A percentile compares a stretch with the other conserved stretches of the same genome.
phyloP scores from a whole-genome alignment of 1,140 invertebrate species.

The Macrobrachium nipponense region DNA sequence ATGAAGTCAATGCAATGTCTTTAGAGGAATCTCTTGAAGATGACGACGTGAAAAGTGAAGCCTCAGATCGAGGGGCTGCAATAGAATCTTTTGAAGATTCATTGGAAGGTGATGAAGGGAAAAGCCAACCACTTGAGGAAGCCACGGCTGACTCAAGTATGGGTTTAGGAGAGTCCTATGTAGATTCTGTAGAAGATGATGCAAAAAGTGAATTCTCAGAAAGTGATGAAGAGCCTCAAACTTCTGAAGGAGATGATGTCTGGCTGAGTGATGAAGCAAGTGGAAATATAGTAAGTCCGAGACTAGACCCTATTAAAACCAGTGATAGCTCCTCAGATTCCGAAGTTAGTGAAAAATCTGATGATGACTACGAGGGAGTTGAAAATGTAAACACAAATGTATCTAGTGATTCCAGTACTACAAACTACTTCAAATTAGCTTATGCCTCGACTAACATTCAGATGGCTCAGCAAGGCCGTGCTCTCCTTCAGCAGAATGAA shows the following conservation, averaged over 20 bases:
- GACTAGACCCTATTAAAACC: no score
- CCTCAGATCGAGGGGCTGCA: background rate
- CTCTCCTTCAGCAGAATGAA: conserved; percentile 46
- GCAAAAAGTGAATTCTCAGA: conserved; percentile 49
- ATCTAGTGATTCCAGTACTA: background rate
- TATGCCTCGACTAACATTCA: conserved; percentile 46
- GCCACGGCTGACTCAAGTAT: no score
- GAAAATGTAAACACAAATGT: background rate
- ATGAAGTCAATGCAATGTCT: no score
- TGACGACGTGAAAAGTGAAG: background rate
- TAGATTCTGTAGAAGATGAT: conserved; percentile 2
- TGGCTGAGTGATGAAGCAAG: background rate
- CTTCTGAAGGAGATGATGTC: background rate
- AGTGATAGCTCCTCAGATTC: no score
- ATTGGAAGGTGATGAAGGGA: background rate
- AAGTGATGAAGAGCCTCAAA: conserved; percentile 23
- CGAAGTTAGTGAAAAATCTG: background rate
- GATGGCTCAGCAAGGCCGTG: conserved; percentile 49
- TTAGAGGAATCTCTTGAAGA: background rate
- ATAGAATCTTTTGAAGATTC: conserved; percentile 30
- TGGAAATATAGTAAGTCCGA: background rate
- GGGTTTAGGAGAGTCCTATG: no score
- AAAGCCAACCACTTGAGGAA: conserved; percentile 3
- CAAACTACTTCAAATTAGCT: conserved; percentile 45
- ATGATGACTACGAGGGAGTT: conserved; percentile 22